A percentile compares a stretch with the other conserved stretches of the same genome.
phyloP scores from a whole-genome alignment of 2,797 vertebrate genomes.

The Cirrhinus molitorella region DNA sequence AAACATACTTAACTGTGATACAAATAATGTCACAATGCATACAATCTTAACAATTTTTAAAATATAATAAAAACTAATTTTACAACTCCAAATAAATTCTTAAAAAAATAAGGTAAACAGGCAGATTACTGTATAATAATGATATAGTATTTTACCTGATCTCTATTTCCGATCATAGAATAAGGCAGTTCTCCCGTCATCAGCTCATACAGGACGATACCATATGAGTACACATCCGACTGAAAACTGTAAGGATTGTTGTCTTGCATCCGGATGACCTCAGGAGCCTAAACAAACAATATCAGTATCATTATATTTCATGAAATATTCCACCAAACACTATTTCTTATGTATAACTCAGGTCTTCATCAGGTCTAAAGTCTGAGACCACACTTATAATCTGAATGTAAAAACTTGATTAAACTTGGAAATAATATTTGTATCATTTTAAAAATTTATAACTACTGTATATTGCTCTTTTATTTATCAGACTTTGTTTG shows the following conservation, averaged over 20 bases:
- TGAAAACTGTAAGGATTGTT: conserved; percentile 98
- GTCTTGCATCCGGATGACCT: conserved; percentile 97
- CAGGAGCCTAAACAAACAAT: conserved; percentile 84
- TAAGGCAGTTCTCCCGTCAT: conserved; percentile 97
- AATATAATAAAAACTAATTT: too few relatives aligned
- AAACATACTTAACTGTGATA: too few relatives aligned
- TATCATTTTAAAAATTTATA: too few relatives aligned
- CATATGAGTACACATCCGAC: conserved; percentile 98
- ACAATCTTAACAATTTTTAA: neutral
- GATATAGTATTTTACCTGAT: conserved; percentile 83
- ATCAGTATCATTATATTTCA: neutral
- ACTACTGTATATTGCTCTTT: too few relatives aligned
- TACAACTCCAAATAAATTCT: too few relatives aligned
- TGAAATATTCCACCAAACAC: neutral
- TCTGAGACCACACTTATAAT: neutral
- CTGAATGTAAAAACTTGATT: neutral
- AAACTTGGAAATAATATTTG: neutral
- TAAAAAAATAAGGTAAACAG: neutral
- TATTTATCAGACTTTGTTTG: too few relatives aligned
- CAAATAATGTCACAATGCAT: neutral
- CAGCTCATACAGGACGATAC: conserved; percentile 94
- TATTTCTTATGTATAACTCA: neutral
- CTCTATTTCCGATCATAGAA: conserved; percentile 90
- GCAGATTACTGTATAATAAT: neutral
- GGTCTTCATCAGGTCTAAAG: neutral